These are phyloP conservation scores for Choloepus didactylus DNA, from an alignment of 2,797 vertebrate species.

Conservation along the genomic window DNA sequence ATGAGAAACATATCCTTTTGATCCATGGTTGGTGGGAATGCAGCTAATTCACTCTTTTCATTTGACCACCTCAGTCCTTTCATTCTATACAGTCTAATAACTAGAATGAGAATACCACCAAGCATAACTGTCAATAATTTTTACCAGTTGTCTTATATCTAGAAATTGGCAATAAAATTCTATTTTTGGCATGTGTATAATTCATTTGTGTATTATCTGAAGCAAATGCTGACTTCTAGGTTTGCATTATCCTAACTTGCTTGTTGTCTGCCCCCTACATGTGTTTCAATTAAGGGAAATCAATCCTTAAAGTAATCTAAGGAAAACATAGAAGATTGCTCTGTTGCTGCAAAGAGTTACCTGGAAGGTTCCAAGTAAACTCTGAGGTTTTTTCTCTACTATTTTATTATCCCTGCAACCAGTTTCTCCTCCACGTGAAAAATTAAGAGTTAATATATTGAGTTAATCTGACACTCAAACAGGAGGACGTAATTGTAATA, in stretches of 20 bases:
- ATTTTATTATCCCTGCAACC: conserved; percentile 7
- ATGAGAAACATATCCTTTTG: neutral
- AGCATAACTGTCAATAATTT: neutral
- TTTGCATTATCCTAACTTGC: neutral
- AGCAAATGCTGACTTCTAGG: neutral
- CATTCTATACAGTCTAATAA: neutral
- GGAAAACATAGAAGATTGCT: neutral
- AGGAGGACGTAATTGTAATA: conserved; percentile 10
- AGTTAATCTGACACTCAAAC: neutral
- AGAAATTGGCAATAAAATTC: conserved; percentile 29
- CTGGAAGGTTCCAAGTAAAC: neutral
- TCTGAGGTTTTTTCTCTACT: neutral
- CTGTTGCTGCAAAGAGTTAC: neutral
- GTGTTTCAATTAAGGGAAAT: conserved; percentile 53
- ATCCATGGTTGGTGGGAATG: neutral
- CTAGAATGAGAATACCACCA: neutral
- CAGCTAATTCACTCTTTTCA: conserved; percentile 26
- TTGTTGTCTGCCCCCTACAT: neutral
- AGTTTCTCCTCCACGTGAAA: conserved; percentile 2
- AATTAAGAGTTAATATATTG: conserved; percentile 2
- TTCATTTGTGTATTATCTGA: neutral
- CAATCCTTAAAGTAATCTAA: conserved; percentile 52
- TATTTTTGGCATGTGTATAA: neutral
- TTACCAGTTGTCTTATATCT: neutral
- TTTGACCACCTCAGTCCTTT: neutral